Base-by-base conservation (phyloP, 2,888 invertebrate genomes). In the Lacanobia wlatinum region DNA sequence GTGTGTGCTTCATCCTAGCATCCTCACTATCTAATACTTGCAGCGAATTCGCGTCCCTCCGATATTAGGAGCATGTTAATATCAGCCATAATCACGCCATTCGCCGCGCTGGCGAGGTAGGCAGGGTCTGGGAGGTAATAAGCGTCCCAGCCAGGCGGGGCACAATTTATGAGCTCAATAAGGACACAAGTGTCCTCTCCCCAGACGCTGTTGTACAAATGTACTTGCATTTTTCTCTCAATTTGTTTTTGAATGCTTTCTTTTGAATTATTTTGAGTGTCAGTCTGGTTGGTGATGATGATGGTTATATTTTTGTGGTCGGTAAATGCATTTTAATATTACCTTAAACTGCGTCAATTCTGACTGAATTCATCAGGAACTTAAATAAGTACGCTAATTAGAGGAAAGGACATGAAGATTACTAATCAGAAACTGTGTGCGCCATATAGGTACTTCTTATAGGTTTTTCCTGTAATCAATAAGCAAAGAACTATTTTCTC, bases 81-180 rank as follows among this genome's bases (percentile, higher is more conserved):
- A 72, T 53, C 28, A 16, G 50, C n/a, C 40, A 48, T 70, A 63
- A 60, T 55, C 53, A 34, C 61, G 58, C 67, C 38, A 55, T 50
- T 38, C 43, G 52, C 38, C 23, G 6, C 16, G 53, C 60, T 23
- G 23, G 12, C 2, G 21, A 28, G 62, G 38, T 38, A 18, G 18
- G 0, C 2, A 6, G 43, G 28, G 28, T 28, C 28, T 28, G 28
- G 38, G 28, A 28, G 18, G 52, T 53, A 68, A 73, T 73, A 76
- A 48, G 65, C 46, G 50, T 21, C 40, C 18, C 18, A 58, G 21
- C 23, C 70, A 21, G 40, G 12, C 18, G 23, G 38, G 60, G 1
- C 58, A 73, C 58, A 73, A 75, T 77, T 76, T 80, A 80, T 83
- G 68, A 43, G 46, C 38, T 70, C 71, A 85, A 80, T 85, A 83